These are phyloP conservation scores for Microcebus murinus DNA, from an alignment of 2,113 vertebrate genomes.

Conservation along the genomic window DNA sequence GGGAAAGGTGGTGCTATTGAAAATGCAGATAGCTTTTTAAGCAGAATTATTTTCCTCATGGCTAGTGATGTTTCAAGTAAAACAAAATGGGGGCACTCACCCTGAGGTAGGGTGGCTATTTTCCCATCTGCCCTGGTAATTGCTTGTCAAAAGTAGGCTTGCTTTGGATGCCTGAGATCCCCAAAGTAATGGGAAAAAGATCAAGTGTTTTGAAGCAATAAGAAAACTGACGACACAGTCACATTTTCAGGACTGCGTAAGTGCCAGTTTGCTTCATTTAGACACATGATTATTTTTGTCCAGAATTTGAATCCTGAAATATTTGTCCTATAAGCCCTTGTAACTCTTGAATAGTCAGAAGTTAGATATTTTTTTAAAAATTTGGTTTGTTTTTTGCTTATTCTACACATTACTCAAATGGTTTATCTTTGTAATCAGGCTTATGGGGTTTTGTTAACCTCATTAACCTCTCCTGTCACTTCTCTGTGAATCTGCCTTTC, in stretches of 20 bases:
- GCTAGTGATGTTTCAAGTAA: slow-evolving; percentile 79
- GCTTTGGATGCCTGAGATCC: slow-evolving; percentile 72
- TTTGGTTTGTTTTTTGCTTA: slow-evolving; percentile 37
- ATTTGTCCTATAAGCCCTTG: slow-evolving; percentile 75
- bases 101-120: slow-evolving; percentile 73
- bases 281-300: slow-evolving; percentile 73
- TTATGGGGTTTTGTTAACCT: slow-evolving; percentile 56
- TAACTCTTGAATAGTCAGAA: slow-evolving; percentile 45
- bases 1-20: slow-evolving; percentile 71
- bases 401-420: slow-evolving; percentile 41
- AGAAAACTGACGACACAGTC: slow-evolving; percentile 74
- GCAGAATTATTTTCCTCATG: slow-evolving; percentile 78
- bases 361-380: neutral
- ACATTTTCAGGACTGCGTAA: slow-evolving; percentile 68
- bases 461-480: slow-evolving; percentile 65
- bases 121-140: slow-evolving; percentile 79
- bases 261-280: slow-evolving; percentile 68
- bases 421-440: slow-evolving; percentile 56
- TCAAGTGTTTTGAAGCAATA: slow-evolving; percentile 79
- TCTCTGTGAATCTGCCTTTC: slow-evolving; percentile 50
- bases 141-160: slow-evolving; percentile 77
- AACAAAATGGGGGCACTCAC: slow-evolving; percentile 79
- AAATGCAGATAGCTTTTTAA: slow-evolving; percentile 81
- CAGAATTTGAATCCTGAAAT: slow-evolving; percentile 74
- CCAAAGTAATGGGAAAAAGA: slow-evolving; percentile 77